These are phyloP conservation scores for Lophius americanus DNA, from an alignment of 2,797 vertebrate genomes.

Conservation along the genomic window DNA sequence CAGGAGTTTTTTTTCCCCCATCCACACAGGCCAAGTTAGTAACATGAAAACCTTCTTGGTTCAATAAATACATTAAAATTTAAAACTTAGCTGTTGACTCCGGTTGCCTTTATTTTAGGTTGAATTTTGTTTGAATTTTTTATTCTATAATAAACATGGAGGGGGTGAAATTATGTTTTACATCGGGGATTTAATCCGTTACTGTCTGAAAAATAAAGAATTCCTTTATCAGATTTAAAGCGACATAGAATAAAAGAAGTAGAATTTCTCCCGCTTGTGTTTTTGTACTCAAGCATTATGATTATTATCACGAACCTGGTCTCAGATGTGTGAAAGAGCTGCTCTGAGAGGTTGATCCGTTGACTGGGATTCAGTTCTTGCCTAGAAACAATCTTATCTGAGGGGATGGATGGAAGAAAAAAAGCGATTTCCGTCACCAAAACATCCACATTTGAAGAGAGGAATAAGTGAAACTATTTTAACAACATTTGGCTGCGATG, in stretches of 20 bases:
- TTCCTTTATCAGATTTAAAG: neutral
- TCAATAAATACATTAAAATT: too few species aligned
- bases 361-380: slow-evolving; percentile 31
- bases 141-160: too few species aligned
- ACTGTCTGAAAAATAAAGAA: neutral
- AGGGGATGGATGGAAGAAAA: slow-evolving; percentile 7
- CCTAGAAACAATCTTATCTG: slow-evolving; percentile 21
- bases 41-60: too few species aligned
- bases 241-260: neutral
- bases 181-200: too few species aligned
- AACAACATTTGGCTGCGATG: neutral
- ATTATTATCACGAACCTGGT: slow-evolving; percentile 2
- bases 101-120: too few species aligned
- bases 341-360: slow-evolving; percentile 36
- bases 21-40: too few species aligned
- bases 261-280: neutral
- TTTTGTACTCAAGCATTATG: neutral
- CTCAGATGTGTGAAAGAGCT: slow-evolving; percentile 23
- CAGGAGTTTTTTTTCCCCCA: too few species aligned
- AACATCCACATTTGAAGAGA: rapidly evolving
- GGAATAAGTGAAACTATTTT: neutral
- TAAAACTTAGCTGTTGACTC: too few species aligned
- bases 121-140: too few species aligned
- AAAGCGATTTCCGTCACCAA: slow-evolving; percentile 1
- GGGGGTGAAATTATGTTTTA: too few species aligned